These are phyloP conservation scores for Aleiodes testaceus DNA, from an alignment of 2,888 invertebrate species.

Conservation along the genomic window DNA sequence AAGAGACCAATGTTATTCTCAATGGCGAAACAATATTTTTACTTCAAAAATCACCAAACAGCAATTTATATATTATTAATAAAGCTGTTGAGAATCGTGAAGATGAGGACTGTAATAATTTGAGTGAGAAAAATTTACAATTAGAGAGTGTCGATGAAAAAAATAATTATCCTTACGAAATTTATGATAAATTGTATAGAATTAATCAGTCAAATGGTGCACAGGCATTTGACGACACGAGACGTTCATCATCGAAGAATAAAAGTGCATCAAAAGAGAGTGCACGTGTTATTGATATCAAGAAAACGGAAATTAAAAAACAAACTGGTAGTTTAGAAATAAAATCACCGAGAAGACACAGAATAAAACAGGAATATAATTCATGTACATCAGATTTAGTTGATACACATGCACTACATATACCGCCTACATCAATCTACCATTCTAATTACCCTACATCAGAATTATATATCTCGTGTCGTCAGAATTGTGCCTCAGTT, in stretches of 20 bases:
- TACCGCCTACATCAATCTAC: slow-evolving; percentile 57
- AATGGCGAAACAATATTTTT: slow-evolving; percentile 69
- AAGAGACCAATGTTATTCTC: slow-evolving; percentile 66
- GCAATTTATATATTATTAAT: slow-evolving; percentile 70
- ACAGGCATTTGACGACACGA: slow-evolving; percentile 49
- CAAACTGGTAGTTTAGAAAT: slow-evolving; percentile 46
- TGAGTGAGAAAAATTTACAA: slow-evolving; percentile 37
- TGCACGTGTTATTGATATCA: slow-evolving; percentile 46
- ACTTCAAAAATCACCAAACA: slow-evolving; percentile 68
- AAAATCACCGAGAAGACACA: slow-evolving; percentile 42
- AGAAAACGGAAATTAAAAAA: slow-evolving; percentile 47
- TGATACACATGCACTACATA: slow-evolving; percentile 57
- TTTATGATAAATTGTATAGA: slow-evolving; percentile 49
- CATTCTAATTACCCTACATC: slow-evolving; percentile 57
- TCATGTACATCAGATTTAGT: slow-evolving; percentile 53
- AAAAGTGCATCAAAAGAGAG: slow-evolving; percentile 46
- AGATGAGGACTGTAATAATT: slow-evolving; percentile 49
- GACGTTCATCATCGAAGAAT: slow-evolving; percentile 42
- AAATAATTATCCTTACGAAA: slow-evolving; percentile 44
- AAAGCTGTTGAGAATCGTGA: slow-evolving; percentile 66
- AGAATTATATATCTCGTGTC: slow-evolving; percentile 62
- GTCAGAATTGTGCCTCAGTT: slow-evolving; percentile 61
- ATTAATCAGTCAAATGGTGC: slow-evolving; percentile 47
- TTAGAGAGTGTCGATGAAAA: slow-evolving; percentile 50
- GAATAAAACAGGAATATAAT: slow-evolving; percentile 50